Evolutionary conservation across 2,797 vertebrate genomes (phyloP).

Genomic region (Gallinago nigripennis): DNA sequence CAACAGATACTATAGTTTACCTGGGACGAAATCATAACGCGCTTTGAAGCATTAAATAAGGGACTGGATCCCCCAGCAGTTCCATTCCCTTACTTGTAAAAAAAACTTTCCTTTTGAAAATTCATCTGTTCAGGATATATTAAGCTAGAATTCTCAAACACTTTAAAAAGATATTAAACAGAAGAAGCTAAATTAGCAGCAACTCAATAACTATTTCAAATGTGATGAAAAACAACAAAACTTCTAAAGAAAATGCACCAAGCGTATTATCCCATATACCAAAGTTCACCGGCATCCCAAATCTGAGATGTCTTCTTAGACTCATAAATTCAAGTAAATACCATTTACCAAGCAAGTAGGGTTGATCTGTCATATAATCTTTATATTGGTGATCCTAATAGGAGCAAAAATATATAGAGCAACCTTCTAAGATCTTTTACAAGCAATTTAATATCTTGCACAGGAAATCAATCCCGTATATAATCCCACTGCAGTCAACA

Average conservation of each 20-base stretch:
- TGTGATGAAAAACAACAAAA: not conserved
- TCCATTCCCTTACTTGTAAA: not conserved
- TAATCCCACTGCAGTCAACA: not conserved
- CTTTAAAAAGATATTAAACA: not conserved
- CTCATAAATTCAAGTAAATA: not conserved
- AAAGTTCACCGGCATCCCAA: not conserved
- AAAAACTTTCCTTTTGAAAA: not conserved
- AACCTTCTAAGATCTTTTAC: not conserved
- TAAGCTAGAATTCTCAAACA: not conserved
- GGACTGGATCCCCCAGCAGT: not conserved
- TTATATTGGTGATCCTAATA: not conserved
- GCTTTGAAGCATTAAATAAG: not conserved
- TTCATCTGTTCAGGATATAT: not conserved
- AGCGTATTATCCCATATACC: not conserved
- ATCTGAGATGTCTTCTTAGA: not conserved
- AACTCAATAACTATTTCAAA: not conserved
- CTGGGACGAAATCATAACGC: not conserved
- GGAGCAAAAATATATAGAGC: not conserved
- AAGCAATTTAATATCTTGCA: not conserved
- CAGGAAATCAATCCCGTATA: fast-evolving
- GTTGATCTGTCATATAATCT: not conserved
- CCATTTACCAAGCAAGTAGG: not conserved
- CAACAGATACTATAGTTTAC: not conserved
- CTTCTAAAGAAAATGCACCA: not conserved
- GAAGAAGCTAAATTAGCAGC: not conserved